phyloP scores from a whole-genome alignment of 37 sponge, comb jelly and placozoan species.

The Hormiphora californensis region DNA sequence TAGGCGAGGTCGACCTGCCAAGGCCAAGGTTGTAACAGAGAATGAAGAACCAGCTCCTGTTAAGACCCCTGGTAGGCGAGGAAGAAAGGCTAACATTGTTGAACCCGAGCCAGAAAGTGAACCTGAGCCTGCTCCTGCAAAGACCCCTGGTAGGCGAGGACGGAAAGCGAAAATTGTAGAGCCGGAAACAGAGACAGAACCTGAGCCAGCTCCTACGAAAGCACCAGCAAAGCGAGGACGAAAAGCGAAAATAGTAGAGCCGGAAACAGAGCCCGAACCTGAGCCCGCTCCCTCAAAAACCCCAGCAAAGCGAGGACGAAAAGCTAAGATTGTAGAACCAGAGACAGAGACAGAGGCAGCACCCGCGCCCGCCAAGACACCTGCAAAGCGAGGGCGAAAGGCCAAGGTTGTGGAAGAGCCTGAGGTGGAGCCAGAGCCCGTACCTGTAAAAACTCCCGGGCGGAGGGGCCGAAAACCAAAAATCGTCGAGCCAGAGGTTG shows the following conservation, averaged over 20 bases:
- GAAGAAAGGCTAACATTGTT: too few relatives aligned
- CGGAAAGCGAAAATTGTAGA: not conserved
- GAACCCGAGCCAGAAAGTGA: not conserved
- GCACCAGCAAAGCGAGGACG: not conserved
- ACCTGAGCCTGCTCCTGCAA: too few relatives aligned
- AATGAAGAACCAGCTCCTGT: too few relatives aligned
- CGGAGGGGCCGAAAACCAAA: not conserved
- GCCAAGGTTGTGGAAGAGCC: not conserved
- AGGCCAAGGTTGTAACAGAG: not conserved
- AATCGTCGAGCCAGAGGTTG: not conserved
- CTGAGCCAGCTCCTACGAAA: not conserved
- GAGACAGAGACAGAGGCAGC: not conserved
- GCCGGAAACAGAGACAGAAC: not conserved
- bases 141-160: not conserved
- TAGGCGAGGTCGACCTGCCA: not conserved
- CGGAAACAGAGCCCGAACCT: not conserved
- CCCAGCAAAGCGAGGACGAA: conserved; percentile 10
- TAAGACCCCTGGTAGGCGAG: too few relatives aligned
- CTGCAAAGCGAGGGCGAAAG: not conserved
- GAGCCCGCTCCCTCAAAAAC: not conserved
- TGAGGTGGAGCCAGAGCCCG: not conserved
- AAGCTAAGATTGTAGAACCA: not conserved
- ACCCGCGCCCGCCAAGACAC: not conserved
- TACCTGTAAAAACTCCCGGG: too few relatives aligned
- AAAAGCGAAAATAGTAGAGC: not conserved